Evolutionary conservation across 2,888 invertebrate genomes (phyloP), one percentile per base, ranked within the genome.

Genomic region (Quadroppia sp.): DNA sequence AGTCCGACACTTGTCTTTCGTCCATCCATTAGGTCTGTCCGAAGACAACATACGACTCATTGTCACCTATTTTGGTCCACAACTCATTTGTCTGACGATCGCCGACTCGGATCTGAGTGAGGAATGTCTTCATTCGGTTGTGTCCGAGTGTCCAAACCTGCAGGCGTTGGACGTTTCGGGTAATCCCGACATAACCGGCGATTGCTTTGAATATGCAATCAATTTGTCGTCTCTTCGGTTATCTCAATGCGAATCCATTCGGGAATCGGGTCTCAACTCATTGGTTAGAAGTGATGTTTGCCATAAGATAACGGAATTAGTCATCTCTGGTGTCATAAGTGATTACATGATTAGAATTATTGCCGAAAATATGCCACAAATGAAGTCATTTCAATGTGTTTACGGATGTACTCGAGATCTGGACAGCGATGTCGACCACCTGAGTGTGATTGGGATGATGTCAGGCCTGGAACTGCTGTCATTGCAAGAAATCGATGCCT

Each of bases 11-110:
- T 36, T 64, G 30, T 64, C n/a, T 36, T 64, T 64, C n/a, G 64
- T 36, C 1, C 64, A 64, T 64, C 64, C 64, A n/a, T 64, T 64
- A 36, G 64, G 64, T 64, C 64, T 64, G 64, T 36, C 64, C n/a
- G 64, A 64, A 64, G 36, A 36, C 64, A 64, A 36, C 30, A 30
- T 64, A 3, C 20, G 36, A 30, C 3, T 20, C 2, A 64, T 64
- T 36, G 64, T 64, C 64, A 36, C 32, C n/a, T 64, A 64, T 64
- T 64, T 64, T 20, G 64, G 64, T n/a, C 36, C 64, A 7, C 64
- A 64, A 36, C 40, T 64, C 17, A 64, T 36, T 32, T 1, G 64
- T 36, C 30, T 64, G 30, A 64, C 64, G 4, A n/a, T 64, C 2
- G 20, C n/a, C 20, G 64, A 64, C 64, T 64, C 28, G 9, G 64